Evolutionary conservation across 2,888 invertebrate species (phyloP), one percentile per base, ranked within the genome.

Genomic region (Drosophila robusta): DNA sequence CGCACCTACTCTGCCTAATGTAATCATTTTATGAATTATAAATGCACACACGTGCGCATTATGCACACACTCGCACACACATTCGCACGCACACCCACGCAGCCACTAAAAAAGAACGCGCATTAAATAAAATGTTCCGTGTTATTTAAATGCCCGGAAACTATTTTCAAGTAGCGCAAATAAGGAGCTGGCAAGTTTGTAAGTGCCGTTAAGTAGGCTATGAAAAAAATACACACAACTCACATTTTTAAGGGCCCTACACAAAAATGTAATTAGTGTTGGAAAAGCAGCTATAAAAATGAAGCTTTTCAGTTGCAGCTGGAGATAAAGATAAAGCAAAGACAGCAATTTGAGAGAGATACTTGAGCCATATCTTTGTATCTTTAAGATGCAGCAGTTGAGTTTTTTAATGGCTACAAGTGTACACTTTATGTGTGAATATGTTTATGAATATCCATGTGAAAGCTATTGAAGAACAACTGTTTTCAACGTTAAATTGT

Each of bases 1-100:
- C 14, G 4, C 22, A 38, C 47, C 44, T 34, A 46, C 61, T 26
- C 70, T 71, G 78, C 78, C 80, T 90, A 88, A 90, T 89, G 90
- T 90, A 89, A 90, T 90, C 90, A 90, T 90, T 90, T 85, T 83
- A 90, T 90, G 86, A 90, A 90, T 90, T 87, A 90, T 87, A 87
- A 80, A 90, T 89, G 78, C 79, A 83, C 75, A 87, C 76, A 78
- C 80, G 75, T 75, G 76, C 71, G 39, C 39, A 70, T 63, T 55
- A 75, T 36, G 42, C 58, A 61, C 18, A 64, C 52, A 46, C 52
- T 38, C 36, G 47, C 54, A 36, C 44, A 24, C 38, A 47, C 24
- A 8, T 29, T 12, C 39, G 11, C 52, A 34, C 36, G 47, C 54
- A 38, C 44, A 24, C 44, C 54, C 42, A 46, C 29, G 16, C 26